A percentile compares a stretch with the other conserved stretches of the same genome.
Evolutionary conservation across 2,797 vertebrate species (phyloP).

Genomic region (Tympanoctomys barrerae): DNA sequence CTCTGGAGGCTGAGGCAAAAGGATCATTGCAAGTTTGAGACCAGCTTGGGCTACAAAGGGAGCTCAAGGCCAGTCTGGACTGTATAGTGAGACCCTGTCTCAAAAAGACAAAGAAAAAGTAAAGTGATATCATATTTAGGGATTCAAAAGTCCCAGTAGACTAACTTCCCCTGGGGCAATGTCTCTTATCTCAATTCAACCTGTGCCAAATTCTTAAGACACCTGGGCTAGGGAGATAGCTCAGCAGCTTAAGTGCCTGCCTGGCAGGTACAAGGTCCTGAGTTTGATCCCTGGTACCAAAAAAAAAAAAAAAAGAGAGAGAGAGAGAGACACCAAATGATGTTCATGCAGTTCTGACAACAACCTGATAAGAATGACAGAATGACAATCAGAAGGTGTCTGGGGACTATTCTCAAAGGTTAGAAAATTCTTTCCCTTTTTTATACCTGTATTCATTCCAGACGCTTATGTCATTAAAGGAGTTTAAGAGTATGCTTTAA

Average conservation of each 20-base stretch:
- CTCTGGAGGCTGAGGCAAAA: too few relatives aligned
- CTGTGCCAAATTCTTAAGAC: not conserved
- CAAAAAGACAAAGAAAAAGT: not conserved
- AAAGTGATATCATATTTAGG: not conserved
- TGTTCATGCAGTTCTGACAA: not conserved
- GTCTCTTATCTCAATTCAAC: not conserved
- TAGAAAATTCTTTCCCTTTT: not conserved
- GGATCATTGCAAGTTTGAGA: too few relatives aligned
- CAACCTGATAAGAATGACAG: not conserved
- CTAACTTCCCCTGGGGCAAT: not conserved
- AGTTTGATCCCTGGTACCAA: too few relatives aligned
- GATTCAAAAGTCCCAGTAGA: not conserved
- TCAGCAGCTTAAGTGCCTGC: too few relatives aligned
- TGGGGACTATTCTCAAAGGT: not conserved
- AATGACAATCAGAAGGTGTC: not conserved
- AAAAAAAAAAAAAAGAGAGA: too few relatives aligned
- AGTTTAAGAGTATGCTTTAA: not conserved
- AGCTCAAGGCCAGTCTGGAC: too few relatives aligned
- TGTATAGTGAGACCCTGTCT: too few relatives aligned
- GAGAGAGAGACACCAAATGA: not conserved
- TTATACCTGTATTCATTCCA: not conserved
- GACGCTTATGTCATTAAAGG: not conserved
- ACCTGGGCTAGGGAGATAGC: too few relatives aligned
- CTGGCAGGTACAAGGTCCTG: too few relatives aligned
- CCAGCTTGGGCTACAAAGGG: too few relatives aligned